Percentiles rank a stretch among this genome's conserved stretches.
Conservation (phyloP, 2,797 vertebrate genomes). For the Lagodon rhomboides region DNA sequence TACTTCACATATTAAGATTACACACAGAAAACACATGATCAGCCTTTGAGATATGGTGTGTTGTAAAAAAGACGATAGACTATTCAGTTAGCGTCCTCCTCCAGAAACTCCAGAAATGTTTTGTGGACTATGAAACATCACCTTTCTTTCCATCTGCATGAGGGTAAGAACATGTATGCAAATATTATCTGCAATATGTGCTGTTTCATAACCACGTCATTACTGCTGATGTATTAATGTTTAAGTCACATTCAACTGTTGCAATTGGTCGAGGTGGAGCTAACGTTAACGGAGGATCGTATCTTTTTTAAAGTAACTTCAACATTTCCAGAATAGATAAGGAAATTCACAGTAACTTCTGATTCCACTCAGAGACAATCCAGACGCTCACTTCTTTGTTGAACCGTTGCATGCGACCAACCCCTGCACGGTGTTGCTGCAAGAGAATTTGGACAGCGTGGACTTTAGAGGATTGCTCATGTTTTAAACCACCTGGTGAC, state of each 20-base stretch:
- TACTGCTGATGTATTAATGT: neutral
- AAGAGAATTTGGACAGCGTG: slow-evolving; percentile 13
- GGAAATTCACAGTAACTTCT: neutral
- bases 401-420: neutral
- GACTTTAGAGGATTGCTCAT: slow-evolving; percentile 26
- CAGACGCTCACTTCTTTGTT: neutral
- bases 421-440: neutral
- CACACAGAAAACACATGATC: no score
- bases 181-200: no score
- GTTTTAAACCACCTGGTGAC: slow-evolving; percentile 42
- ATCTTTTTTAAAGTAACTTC: neutral
- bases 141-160: no score
- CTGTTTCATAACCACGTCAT: neutral
- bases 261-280: neutral
- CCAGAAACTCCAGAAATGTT: no score
- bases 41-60: no score
- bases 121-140: no score
- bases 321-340: neutral
- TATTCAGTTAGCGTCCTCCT: no score
- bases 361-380: slow-evolving; percentile 10
- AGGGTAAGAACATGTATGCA: neutral
- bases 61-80: no score
- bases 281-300: neutral
- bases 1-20: no score
- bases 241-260: neutral